Evolutionary conservation across 1,140 invertebrate species (phyloP).

Genomic region (Heliconius hewitsoni): DNA sequence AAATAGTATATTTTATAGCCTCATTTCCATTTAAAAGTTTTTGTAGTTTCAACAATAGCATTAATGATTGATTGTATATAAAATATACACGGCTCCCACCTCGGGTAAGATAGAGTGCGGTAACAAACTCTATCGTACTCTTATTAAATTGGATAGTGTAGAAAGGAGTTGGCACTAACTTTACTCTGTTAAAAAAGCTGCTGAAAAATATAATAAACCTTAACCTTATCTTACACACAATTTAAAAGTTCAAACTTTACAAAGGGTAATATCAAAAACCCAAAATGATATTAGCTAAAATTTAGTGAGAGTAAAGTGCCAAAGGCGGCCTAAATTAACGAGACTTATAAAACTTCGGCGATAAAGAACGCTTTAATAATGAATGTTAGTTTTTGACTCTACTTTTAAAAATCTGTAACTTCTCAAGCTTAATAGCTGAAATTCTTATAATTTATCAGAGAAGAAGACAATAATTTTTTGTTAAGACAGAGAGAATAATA

Average conservation of each 20-base stretch:
- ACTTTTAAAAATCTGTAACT: not conserved
- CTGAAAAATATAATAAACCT: no score
- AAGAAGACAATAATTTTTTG: conserved; percentile 36
- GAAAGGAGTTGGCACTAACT: no score
- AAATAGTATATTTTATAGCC: not conserved
- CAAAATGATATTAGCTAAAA: not conserved
- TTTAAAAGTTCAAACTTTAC: no score
- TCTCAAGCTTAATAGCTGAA: conserved; percentile 1
- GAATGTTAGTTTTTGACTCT: conserved; percentile 9
- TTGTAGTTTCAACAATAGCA: no score
- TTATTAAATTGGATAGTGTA: no score
- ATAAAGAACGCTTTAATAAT: conserved; percentile 15
- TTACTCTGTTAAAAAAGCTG: no score
- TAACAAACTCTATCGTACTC: no score
- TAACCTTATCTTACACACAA: no score
- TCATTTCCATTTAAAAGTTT: not conserved
- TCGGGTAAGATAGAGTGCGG: no score
- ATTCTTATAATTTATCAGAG: conserved; percentile 33
- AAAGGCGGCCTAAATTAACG: conserved; percentile 13
- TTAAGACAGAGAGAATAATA: conserved; percentile 34
- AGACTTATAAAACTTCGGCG: conserved; percentile 9
- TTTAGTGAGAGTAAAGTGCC: not conserved
- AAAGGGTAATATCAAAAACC: not conserved
- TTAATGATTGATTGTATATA: no score
- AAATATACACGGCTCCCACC: no score